Percentiles rank a stretch among this genome's conserved stretches.
phyloP scores from a whole-genome alignment of 2,113 vertebrate species.

The Pluvianellus socialis region DNA sequence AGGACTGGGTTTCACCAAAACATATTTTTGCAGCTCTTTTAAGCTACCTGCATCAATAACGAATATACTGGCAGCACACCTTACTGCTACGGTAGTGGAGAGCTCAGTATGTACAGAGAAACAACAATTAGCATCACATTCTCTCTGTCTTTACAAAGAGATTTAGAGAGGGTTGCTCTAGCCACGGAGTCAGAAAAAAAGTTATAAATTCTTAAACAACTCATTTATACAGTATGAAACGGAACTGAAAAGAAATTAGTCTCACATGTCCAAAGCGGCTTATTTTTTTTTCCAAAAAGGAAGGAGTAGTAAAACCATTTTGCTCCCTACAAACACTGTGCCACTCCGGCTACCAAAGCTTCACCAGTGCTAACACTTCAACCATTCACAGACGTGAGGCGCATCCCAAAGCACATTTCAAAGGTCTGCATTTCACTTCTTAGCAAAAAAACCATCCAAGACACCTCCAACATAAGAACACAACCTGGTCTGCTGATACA shows the following conservation, averaged over 20 bases:
- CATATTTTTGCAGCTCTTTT: neutral
- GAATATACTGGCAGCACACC: neutral
- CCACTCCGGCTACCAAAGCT: neutral
- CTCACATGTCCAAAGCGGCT: neutral
- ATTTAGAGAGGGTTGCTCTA: neutral
- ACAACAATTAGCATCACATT: neutral
- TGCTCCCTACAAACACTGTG: neutral
- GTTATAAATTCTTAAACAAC: neutral
- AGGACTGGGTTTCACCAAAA: neutral
- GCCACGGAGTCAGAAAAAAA: neutral
- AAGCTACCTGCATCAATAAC: neutral
- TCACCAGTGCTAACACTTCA: neutral
- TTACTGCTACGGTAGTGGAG: neutral
- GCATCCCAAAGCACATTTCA: neutral
- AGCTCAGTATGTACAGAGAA: neutral
- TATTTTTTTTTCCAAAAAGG: neutral
- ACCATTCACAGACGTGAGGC: neutral
- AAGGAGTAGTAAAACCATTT: neutral
- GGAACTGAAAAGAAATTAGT: neutral
- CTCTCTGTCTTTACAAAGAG: neutral
- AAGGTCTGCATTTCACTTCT: neutral
- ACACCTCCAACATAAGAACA: neutral
- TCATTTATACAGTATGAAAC: neutral
- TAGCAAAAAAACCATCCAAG: neutral
- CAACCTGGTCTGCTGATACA: neutral